Percentiles rank a stretch among this genome's conserved stretches.
Evolutionary conservation across 2,888 invertebrate species (phyloP).

Genomic region (Drosophila merina): DNA sequence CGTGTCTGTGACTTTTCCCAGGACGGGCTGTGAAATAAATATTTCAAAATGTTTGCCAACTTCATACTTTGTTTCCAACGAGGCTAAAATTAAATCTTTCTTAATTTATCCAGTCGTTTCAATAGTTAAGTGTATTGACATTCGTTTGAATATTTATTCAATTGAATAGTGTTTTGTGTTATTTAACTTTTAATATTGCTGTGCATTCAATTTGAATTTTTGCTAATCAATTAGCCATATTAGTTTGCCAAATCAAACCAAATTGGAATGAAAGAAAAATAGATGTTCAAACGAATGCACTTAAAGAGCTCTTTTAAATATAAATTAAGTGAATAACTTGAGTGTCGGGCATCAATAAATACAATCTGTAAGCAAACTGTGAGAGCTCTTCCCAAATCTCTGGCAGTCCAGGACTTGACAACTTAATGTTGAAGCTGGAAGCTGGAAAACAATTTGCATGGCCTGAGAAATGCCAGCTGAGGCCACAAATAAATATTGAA

Average conservation of each 20-base stretch:
- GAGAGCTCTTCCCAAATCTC: constrained; percentile 19
- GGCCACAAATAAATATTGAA: constrained; percentile 70
- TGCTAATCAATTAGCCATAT: constrained; percentile 1
- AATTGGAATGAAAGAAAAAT: constrained; percentile 24
- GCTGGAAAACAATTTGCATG: constrained; percentile 67
- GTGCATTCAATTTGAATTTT: neutral
- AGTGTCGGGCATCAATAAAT: constrained; percentile 26
- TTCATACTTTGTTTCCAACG: neutral
- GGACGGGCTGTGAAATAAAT: constrained; percentile 11
- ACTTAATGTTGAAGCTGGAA: constrained; percentile 69
- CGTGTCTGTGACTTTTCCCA: constrained; percentile 40
- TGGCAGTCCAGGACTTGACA: constrained; percentile 55
- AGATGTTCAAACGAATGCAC: constrained; percentile 20
- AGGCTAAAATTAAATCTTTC: neutral
- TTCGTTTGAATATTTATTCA: neutral
- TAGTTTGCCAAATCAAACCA: neutral
- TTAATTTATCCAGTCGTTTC: neutral
- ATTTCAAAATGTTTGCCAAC: constrained; percentile 29
- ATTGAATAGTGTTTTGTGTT: neutral
- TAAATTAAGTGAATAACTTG: neutral
- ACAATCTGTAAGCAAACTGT: constrained; percentile 31
- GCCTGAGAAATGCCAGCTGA: constrained; percentile 58
- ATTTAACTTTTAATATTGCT: neutral
- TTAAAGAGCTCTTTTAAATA: neutral
- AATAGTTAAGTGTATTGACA: neutral